These are phyloP conservation scores for Tetramorium simillimum DNA, from an alignment of 1,140 invertebrate genomes.

Conservation along the genomic window DNA sequence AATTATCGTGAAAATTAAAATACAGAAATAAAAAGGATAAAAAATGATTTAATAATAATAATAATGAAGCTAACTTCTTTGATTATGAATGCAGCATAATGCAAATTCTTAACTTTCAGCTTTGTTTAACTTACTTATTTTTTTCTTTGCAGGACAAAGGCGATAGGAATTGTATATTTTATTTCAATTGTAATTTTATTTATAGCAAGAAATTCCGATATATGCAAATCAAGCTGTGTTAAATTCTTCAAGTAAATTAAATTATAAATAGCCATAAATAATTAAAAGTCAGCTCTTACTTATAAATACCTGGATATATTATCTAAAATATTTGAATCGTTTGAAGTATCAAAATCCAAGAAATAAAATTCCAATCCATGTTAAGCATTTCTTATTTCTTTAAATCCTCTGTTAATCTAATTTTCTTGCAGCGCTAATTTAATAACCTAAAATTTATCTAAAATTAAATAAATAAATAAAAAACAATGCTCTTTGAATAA, in stretches of 20 bases:
- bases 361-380: not conserved
- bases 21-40: not conserved
- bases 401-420: constrained; percentile 8
- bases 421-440: constrained; percentile 19
- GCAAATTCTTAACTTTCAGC: not conserved
- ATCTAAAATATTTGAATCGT: not conserved
- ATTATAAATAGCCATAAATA: not conserved
- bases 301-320: not conserved
- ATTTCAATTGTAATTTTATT: constrained; percentile 15
- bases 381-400: constrained; percentile 5
- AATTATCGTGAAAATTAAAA: not conserved
- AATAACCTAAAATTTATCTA: not conserved
- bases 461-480: constrained; percentile 29
- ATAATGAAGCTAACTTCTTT: not conserved
- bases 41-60: not conserved
- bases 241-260: not conserved
- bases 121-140: not conserved
- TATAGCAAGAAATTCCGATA: not conserved
- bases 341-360: not conserved
- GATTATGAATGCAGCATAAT: constrained; percentile 18
- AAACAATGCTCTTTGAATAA: not conserved
- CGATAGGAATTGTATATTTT: not conserved
- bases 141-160: not conserved
- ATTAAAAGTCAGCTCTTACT: not conserved
- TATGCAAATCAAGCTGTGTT: not conserved